These are phyloP conservation scores for Microtus richardsoni DNA, from an alignment of 2,113 vertebrate species.

Conservation along the genomic window DNA sequence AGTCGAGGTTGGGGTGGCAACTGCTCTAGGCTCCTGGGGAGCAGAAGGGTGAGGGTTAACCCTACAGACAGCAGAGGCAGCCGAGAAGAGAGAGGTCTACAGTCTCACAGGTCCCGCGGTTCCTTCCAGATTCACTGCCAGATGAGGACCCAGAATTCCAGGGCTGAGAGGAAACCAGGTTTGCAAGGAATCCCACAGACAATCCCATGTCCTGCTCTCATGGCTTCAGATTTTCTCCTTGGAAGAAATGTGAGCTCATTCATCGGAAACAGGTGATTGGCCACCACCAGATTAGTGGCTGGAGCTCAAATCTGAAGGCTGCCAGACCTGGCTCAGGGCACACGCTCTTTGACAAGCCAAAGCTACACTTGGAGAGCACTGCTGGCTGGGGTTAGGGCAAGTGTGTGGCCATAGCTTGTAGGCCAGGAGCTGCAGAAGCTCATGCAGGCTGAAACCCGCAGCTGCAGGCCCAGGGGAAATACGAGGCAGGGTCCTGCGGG, in stretches of 20 bases:
- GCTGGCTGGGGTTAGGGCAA: not conserved
- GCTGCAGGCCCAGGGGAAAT: not conserved
- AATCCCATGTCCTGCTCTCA: no score
- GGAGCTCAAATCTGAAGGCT: conserved; percentile 1
- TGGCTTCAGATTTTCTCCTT: not conserved
- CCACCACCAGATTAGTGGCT: not conserved
- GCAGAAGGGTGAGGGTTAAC: not conserved
- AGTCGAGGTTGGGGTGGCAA: not conserved
- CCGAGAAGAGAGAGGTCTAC: not conserved
- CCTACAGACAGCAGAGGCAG: not conserved
- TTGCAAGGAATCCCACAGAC: not conserved
- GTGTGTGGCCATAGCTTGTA: not conserved
- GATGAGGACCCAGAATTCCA: not conserved
- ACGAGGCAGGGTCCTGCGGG: no score
- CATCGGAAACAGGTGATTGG: not conserved
- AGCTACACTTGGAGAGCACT: rapidly evolving
- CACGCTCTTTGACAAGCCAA: not conserved
- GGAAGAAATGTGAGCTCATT: not conserved
- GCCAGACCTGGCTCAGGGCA: not conserved
- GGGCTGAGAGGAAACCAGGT: not conserved
- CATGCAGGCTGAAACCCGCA: not conserved
- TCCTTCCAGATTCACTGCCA: not conserved
- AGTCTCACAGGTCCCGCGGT: not conserved
- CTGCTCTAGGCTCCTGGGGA: not conserved
- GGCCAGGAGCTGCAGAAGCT: not conserved